phyloP scores from a whole-genome alignment of 2,113 vertebrate species.

The Vulpes ferrilata region DNA sequence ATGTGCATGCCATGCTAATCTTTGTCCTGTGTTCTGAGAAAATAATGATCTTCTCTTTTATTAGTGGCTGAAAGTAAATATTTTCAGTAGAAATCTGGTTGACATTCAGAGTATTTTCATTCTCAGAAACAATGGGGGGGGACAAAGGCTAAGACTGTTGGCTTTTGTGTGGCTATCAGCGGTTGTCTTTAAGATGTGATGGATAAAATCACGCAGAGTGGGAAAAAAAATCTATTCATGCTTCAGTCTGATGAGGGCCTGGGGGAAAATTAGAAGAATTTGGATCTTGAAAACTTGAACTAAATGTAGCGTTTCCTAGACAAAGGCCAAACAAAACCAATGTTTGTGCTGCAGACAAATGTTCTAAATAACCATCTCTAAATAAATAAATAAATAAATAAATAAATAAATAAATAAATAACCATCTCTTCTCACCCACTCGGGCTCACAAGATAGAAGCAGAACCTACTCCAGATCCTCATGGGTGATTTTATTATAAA shows the following conservation, averaged over 20 bases:
- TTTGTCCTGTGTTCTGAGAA: conserved; percentile 45
- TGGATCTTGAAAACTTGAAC: not conserved
- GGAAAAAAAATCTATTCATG: not conserved
- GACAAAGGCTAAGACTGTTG: not conserved
- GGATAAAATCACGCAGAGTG: not conserved
- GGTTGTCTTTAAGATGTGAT: not conserved
- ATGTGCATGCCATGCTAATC: not conserved
- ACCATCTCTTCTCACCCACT: not conserved
- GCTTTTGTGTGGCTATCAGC: not conserved
- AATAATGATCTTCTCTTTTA: not conserved
- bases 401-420: not conserved
- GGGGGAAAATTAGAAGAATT: not conserved
- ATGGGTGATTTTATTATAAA: conserved; percentile 50
- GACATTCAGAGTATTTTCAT: conserved; percentile 56
- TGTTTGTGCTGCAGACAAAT: conserved; percentile 8
- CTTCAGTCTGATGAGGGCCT: not conserved
- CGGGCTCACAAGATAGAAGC: not conserved
- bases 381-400: too few species aligned
- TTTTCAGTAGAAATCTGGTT: conserved; percentile 39
- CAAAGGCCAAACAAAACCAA: conserved; percentile 13
- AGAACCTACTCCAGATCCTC: not conserved
- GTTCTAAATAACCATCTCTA: not conserved
- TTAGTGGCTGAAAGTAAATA: not conserved
- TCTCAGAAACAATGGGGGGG: not conserved
- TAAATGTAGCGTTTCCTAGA: conserved; percentile 8